Conservation (phyloP, 2,797 vertebrate genomes). For the Scyliorhinus canicula region DNA sequence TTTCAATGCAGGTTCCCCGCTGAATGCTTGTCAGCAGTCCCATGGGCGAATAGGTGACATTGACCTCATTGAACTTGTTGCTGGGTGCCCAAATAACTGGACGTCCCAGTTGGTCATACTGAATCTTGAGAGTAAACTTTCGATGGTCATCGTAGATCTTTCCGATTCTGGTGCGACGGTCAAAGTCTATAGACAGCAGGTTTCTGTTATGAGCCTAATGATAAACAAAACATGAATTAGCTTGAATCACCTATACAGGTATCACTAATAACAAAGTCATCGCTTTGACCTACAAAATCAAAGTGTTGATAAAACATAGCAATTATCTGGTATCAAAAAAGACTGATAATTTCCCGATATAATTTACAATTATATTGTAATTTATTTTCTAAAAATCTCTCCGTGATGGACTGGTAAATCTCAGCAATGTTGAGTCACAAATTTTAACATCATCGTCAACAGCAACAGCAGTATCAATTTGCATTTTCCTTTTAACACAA, state of each 20-base stretch:
- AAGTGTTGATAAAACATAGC: neutral
- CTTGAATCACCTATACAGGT: neutral
- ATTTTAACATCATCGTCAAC: neutral
- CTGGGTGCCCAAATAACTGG: conserved; percentile 88
- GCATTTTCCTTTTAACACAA: neutral
- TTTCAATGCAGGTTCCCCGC: conserved; percentile 91
- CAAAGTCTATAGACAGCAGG: conserved; percentile 92
- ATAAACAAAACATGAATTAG: conserved; percentile 40
- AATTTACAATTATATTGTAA: neutral
- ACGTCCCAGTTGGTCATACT: conserved; percentile 81
- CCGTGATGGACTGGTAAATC: neutral
- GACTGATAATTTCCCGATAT: neutral
- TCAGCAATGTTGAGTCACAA: neutral
- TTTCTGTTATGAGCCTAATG: conserved; percentile 92
- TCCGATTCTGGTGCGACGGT: conserved; percentile 82
- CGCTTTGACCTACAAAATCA: neutral
- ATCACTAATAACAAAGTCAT: neutral
- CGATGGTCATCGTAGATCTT: conserved; percentile 98
- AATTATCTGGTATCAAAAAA: neutral
- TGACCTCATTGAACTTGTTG: conserved; percentile 93
- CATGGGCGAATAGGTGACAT: conserved; percentile 80
- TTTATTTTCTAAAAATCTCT: neutral
- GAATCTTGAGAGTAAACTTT: conserved; percentile 94
- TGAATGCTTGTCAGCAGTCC: conserved; percentile 84
- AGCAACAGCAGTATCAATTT: neutral